phyloP scores from a whole-genome alignment of 2,797 vertebrate species.

The Botia almorhae region DNA sequence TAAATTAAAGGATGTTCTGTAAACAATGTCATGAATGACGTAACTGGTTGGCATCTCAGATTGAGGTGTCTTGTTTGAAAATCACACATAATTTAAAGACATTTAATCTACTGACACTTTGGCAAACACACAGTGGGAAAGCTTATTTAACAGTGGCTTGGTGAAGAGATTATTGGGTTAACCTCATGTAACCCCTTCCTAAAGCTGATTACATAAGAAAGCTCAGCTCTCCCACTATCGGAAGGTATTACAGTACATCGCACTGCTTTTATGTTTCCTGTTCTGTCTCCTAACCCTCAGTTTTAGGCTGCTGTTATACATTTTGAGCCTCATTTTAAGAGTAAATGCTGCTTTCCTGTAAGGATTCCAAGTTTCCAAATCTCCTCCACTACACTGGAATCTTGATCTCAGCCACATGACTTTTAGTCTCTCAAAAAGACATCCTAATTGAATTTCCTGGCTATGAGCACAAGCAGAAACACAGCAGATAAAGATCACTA shows the following conservation, averaged over 20 bases:
- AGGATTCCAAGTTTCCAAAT: neutral
- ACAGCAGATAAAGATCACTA: neutral
- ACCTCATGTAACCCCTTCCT: conserved; percentile 27
- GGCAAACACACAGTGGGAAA: neutral
- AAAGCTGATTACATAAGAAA: conserved; percentile 33
- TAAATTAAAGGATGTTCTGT: no score
- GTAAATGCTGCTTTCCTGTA: neutral
- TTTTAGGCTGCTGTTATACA: neutral
- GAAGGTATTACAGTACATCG: conserved; percentile 1
- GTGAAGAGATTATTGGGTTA: conserved; percentile 1
- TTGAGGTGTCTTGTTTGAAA: neutral
- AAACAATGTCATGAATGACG: no score
- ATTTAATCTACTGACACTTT: neutral
- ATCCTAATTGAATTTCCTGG: neutral
- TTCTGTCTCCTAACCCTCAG: neutral
- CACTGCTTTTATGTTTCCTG: neutral
- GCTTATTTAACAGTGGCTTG: neutral
- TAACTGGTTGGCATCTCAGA: neutral
- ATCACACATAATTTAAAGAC: neutral
- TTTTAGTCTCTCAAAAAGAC: no score
- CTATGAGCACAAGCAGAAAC: neutral
- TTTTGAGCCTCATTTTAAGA: neutral
- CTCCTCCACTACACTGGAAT: neutral
- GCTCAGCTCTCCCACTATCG: conserved; percentile 18
- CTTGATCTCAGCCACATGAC: neutral